Evolutionary conservation across 2,113 vertebrate species (phyloP).

Genomic region (Tragelaphus buxtoni): DNA sequence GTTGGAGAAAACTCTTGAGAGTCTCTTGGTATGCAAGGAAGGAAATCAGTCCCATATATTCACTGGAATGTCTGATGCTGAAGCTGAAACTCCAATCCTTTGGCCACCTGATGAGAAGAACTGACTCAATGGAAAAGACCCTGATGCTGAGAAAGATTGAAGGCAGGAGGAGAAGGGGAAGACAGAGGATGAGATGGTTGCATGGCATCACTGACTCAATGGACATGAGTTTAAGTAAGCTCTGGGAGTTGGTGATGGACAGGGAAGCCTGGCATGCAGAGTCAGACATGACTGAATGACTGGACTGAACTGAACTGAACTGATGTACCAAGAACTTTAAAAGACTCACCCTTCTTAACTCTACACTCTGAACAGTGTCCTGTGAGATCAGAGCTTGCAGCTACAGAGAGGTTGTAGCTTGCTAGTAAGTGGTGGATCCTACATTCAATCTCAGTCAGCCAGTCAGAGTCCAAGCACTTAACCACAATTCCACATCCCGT

Average conservation of each 20-base stretch:
- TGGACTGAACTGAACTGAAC: neutral
- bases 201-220: neutral
- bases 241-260: neutral
- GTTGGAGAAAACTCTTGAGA: neutral
- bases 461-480: neutral
- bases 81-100: neutral
- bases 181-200: neutral
- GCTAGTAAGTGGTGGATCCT: neutral
- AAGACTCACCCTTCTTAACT: neutral
- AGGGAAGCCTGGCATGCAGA: neutral
- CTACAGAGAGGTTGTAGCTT: neutral
- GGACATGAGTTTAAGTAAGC: neutral
- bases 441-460: neutral
- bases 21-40: neutral
- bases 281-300: neutral
- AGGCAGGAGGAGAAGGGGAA: neutral
- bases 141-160: neutral
- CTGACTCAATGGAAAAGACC: neutral
- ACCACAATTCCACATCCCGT: neutral
- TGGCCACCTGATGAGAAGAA: neutral
- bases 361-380: neutral
- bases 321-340: neutral
- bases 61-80: neutral
- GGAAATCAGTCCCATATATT: neutral
- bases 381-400: neutral